Base-by-base conservation (phyloP, 2,113 vertebrate species). In the Zapornia atra region DNA sequence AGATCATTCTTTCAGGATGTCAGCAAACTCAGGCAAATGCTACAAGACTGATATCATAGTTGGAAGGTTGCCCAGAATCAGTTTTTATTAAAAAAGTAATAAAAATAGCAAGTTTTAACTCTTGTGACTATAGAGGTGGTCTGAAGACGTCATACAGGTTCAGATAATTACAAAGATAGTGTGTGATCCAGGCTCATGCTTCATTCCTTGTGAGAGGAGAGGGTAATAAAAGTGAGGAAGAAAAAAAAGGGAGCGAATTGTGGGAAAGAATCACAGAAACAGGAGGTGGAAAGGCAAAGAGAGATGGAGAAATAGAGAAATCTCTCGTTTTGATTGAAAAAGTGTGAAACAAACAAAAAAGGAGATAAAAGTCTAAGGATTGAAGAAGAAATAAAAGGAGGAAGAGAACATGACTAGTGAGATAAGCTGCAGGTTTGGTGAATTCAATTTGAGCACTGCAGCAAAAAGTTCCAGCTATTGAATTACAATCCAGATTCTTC, bases 1-100 rank as follows among this genome's bases (percentile, higher is more conserved):
- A 88, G 64, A 95, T 86, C 60, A 71, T 92, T 78, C 76, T 83
- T 93, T 79, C 72, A 90, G 86, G 86, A 90, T 94, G 83, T 94
- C 86, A 88, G 92, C 88, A 93, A 90, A 96, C 90, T 91, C 69
- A 86, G 86, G 83, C 65, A 94, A 71, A 84, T 21, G 8, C 92
- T 72, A 44, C 63, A 48, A 64, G 82, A 60, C 82, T 96, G 90
- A 96, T 79, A 86, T 92, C 90, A 97, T 82, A 81, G 82, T 84
- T 96, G 93, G 92, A 90, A 96, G 59, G 61, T 40, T 90, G 89
- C 92, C 96, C 38, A 75, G 65, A 71, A 91, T 66, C 22, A 66
- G 64, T 48, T 93, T 88, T 76, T 83, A 95, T 76, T 1, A 29
- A 61, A 46, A 80, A 77, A 72, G 26, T 17, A 57, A 22, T 7